phyloP scores from a whole-genome alignment of 1,140 invertebrate genomes.

The Oreohelix idahoensis region DNA sequence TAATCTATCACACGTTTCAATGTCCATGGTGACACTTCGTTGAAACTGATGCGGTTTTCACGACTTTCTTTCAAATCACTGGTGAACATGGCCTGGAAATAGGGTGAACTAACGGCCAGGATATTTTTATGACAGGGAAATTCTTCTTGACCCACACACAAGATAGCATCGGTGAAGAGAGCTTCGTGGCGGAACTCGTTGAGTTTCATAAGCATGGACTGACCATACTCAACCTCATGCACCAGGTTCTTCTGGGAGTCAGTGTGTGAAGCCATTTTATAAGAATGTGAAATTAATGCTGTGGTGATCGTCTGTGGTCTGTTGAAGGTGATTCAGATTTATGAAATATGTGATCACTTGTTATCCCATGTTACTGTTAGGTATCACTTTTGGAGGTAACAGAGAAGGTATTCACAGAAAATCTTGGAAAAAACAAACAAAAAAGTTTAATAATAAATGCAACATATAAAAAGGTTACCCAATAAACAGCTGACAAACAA shows the following conservation, averaged over 20 bases:
- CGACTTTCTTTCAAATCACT: constrained; percentile 72
- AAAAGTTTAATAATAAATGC: not conserved
- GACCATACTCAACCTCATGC: constrained; percentile 59
- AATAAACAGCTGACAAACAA: no score
- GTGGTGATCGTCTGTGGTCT: not conserved
- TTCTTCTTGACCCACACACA: constrained; percentile 70
- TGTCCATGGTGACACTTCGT: constrained; percentile 73
- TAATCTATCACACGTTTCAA: constrained; percentile 73
- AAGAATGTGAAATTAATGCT: not conserved
- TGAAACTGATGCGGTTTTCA: constrained; percentile 66
- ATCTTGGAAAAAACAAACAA: not conserved
- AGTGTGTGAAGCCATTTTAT: not conserved
- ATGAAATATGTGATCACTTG: not conserved
- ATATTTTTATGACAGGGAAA: constrained; percentile 73
- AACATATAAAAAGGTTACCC: no score
- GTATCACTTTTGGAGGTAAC: not conserved
- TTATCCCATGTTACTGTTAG: constrained; percentile 6
- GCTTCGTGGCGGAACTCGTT: constrained; percentile 62
- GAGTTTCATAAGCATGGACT: constrained; percentile 62
- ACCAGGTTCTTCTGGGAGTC: not conserved
- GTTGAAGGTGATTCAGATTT: not conserved
- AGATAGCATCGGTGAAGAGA: constrained; percentile 69
- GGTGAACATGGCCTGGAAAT: constrained; percentile 75
- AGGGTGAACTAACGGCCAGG: constrained; percentile 73
- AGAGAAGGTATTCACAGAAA: not conserved